A percentile compares a stretch with the other conserved stretches of the same genome.
phyloP scores from a whole-genome alignment of 2,113 vertebrate genomes.

The Bambusicola thoracicus region DNA sequence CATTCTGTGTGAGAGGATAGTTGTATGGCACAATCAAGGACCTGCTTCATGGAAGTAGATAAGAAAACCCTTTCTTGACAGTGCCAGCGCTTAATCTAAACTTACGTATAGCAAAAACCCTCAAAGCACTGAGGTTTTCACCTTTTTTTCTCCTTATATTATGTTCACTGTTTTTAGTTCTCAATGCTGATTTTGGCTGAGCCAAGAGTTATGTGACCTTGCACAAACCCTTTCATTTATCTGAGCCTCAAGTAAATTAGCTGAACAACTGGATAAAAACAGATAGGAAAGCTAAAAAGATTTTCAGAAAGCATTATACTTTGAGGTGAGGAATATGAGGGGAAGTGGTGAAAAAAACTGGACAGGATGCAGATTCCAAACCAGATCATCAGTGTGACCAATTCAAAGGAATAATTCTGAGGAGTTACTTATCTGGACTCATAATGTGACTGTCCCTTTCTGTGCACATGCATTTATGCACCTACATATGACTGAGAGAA shows the following conservation, averaged over 20 bases:
- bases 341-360: background rate
- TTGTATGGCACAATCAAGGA: background rate
- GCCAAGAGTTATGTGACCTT: background rate
- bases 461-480: background rate
- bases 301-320: background rate
- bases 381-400: background rate
- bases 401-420: background rate
- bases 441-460: background rate
- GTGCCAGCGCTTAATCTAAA: background rate
- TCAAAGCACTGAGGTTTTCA: background rate
- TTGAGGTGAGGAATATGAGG: background rate
- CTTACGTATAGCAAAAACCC: background rate
- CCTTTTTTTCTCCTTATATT: background rate
- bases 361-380: background rate
- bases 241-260: background rate
- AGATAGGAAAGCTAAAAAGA: background rate
- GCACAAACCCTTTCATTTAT: background rate
- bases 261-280: background rate
- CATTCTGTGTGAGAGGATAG: background rate
- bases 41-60: background rate
- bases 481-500: background rate
- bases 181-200: background rate
- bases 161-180: background rate
- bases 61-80: background rate
- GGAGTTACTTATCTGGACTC: background rate